phyloP scores from a whole-genome alignment of 2,888 invertebrate genomes.

The Trachelus iudaicus region DNA sequence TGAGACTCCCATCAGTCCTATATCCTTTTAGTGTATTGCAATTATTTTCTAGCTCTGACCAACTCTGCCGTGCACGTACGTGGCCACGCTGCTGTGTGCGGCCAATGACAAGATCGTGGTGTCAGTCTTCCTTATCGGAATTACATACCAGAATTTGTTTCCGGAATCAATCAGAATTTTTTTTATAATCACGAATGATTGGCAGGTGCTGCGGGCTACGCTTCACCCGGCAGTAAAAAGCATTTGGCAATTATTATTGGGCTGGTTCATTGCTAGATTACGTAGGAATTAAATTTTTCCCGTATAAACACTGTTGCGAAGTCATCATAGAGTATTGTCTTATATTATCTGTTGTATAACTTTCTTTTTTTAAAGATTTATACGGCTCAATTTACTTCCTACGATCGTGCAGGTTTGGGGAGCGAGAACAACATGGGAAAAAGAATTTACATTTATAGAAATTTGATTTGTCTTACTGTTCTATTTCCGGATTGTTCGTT shows the following conservation, averaged over 20 bases:
- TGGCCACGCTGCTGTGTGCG: slow-evolving; percentile 48
- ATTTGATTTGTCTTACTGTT: background rate
- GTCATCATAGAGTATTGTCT: background rate
- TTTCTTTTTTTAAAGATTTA: background rate
- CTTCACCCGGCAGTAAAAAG: slow-evolving; percentile 55
- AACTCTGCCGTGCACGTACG: slow-evolving; percentile 57
- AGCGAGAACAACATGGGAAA: background rate
- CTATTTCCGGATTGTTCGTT: background rate
- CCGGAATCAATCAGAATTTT: slow-evolving; percentile 38
- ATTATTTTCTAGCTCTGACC: slow-evolving; percentile 63
- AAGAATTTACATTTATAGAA: background rate
- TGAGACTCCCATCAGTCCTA: slow-evolving; percentile 63
- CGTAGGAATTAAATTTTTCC: slow-evolving; percentile 41
- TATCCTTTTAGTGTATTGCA: slow-evolving; percentile 54
- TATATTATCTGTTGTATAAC: background rate
- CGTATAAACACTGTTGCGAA: slow-evolving; percentile 11
- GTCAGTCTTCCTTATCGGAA: slow-evolving; percentile 49
- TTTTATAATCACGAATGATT: slow-evolving; percentile 46
- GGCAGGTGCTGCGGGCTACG: slow-evolving; percentile 62
- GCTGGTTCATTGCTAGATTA: slow-evolving; percentile 53
- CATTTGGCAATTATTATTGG: slow-evolving; percentile 56
- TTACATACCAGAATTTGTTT: slow-evolving; percentile 45
- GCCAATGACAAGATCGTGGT: slow-evolving; percentile 17
- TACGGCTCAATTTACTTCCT: background rate
- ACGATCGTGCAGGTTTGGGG: background rate